Evolutionary conservation across 2,797 vertebrate genomes (phyloP).

Genomic region (Tokudaia tokunoshimensis): DNA sequence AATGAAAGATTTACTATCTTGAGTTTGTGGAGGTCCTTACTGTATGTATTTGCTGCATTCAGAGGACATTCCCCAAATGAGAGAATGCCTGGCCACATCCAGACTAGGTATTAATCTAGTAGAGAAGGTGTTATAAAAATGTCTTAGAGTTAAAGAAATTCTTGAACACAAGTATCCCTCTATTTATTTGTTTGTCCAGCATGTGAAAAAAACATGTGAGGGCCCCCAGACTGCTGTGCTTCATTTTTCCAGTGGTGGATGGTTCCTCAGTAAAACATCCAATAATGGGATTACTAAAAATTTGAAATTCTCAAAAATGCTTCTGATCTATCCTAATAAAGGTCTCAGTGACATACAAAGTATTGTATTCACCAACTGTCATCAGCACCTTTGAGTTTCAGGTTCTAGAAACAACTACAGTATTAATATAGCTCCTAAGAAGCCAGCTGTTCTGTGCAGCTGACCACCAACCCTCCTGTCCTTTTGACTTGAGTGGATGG

Average conservation of each 20-base stretch:
- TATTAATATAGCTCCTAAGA: background rate
- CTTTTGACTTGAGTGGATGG: background rate
- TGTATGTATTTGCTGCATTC: constrained; percentile 13
- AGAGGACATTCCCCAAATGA: constrained; percentile 15
- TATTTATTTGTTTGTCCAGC: background rate
- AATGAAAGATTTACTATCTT: constrained; percentile 73
- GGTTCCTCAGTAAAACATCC: background rate
- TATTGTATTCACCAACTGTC: background rate
- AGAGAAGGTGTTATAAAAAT: constrained; percentile 46
- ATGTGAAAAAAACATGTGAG: background rate
- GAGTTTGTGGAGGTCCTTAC: background rate
- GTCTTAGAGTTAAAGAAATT: constrained; percentile 24
- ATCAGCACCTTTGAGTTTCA: background rate
- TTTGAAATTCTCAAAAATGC: background rate
- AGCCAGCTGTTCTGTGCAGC: accelerated
- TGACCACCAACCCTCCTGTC: background rate
- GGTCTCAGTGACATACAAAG: background rate
- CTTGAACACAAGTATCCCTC: background rate
- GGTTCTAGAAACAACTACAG: background rate
- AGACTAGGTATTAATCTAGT: constrained; percentile 26
- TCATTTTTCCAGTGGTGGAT: background rate
- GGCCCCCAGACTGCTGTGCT: background rate
- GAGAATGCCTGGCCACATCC: background rate
- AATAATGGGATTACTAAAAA: background rate
- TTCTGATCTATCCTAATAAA: background rate